Evolutionary conservation across 2,888 invertebrate genomes (phyloP), one percentile per base, ranked within the genome.

Genomic region (Drosophila nr. perissopoda): DNA sequence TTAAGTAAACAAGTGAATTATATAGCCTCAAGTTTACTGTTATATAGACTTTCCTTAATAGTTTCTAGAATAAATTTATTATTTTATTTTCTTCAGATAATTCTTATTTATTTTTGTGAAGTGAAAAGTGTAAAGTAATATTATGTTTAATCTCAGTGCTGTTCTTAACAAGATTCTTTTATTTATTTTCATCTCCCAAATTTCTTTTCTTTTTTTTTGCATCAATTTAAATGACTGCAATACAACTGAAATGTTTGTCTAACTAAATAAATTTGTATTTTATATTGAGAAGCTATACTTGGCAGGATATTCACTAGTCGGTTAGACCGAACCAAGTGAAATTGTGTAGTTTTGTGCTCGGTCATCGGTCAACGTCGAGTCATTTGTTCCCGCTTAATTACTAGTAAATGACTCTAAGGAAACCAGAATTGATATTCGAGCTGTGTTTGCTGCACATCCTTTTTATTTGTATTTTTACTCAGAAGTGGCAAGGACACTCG

Each of bases 331-430:
- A 34, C 4, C 8, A 27, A 8, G 25, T 53, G 53, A 68, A 56
- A 58, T 63, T 65, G 62, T 38, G 46, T 25, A 25, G 54, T 60
- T 62, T 76, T 69, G 49, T 70, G 76, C 76, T 16, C 36, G 57
- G 76, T 79, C 79, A 83, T 59, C 18, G 33, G 16, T 1, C 18
- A 51, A 31, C 33, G 42, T 60, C 64, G n/a, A 21, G 42, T 71
- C 59, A 6, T 59, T 70, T 51, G 31, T 74, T 73, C 38, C 53
- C 62, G 60, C 83, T 85, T 81, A 83, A 83, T 85, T 85, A 63
- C 52, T 25, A 18, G 52, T 61, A 72, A 66, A 71, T 65, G 72
- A 72, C 64, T 33, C 48, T 54, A 27, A 49, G 34, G 13, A 70
- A 72, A 71, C n/a, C 40, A 51, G 36, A 54, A 72, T 54, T 71